Percentiles rank a stretch among this genome's conserved stretches.
phyloP scores from a whole-genome alignment of 2,113 vertebrate species.

The Limnothrissa miodon region DNA sequence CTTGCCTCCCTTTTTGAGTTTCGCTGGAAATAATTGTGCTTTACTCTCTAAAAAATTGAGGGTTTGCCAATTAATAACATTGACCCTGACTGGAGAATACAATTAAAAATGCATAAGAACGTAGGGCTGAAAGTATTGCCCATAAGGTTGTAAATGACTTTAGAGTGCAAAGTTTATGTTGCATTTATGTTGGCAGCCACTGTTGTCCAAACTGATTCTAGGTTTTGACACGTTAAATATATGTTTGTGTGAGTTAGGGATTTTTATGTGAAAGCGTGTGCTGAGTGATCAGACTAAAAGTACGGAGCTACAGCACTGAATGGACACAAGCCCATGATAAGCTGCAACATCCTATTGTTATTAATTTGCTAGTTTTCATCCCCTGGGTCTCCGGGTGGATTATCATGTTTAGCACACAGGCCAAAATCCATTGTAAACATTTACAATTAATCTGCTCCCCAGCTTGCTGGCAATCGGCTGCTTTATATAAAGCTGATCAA shows the following conservation, averaged over 20 bases:
- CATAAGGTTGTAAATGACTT: neutral
- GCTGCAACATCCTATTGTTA: slow-evolving; percentile 59
- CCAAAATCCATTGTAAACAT: slow-evolving; percentile 77
- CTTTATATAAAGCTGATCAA: slow-evolving; percentile 75
- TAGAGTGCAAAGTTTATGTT: slow-evolving; percentile 9
- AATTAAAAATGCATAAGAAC: slow-evolving; percentile 40
- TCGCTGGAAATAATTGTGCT: slow-evolving; percentile 86
- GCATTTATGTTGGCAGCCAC: neutral
- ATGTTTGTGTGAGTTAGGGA: slow-evolving; percentile 13
- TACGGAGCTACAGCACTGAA: slow-evolving; percentile 38
- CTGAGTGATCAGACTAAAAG: neutral
- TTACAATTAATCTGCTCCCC: slow-evolving; percentile 68
- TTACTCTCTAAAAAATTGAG: slow-evolving; percentile 84
- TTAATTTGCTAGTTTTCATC: slow-evolving; percentile 68
- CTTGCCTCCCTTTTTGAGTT: slow-evolving; percentile 85
- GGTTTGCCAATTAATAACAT: slow-evolving; percentile 74
- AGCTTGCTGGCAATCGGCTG: slow-evolving; percentile 47
- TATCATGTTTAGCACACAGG: slow-evolving; percentile 70
- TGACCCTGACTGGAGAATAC: slow-evolving; percentile 42
- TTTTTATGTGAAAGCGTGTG: slow-evolving; percentile 33
- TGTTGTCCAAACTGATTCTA: slow-evolving; percentile 21
- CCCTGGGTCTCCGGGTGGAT: slow-evolving; percentile 64
- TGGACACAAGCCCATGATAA: slow-evolving; percentile 62
- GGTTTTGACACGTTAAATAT: slow-evolving; percentile 47
- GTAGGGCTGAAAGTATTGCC: slow-evolving; percentile 11